Base-by-base conservation (phyloP, 2,797 vertebrate species). In the Labeo calbasu region DNA sequence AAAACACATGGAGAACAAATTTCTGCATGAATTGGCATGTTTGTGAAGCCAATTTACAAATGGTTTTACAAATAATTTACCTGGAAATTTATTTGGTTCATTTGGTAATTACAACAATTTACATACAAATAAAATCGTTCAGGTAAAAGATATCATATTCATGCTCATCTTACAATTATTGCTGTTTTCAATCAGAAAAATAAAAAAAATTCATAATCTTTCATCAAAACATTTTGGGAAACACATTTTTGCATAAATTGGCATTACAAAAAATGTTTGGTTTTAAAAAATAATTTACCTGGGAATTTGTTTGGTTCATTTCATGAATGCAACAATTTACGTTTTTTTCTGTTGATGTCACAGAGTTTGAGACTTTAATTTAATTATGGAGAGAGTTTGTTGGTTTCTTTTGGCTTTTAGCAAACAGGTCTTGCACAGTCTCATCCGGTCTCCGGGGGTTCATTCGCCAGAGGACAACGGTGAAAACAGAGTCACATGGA, bases 391-490 rank as follows among this genome's bases (percentile, higher is more conserved):
- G n/a, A 28, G 1, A 19, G 25, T 12, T 32, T 73, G 9, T 73
- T 19, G 50, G 55, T 81, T 81, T 86, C 65, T 76, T 79, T 77
- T 79, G 50, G 69, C 65, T 76, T 79, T 77, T 79, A 59, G 69
- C 7, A 19, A 85, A 63, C 83, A 69, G 80, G 50, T 73, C 72
- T 85, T 43, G 11, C 12, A 3, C 13, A 7, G 68, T 48, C 68
- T 70, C 68, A 46, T 46, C 68, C 2, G 10, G 17, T 68, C 70
- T 70, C 70, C 25, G 32, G 65, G 46, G 65, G 77, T 78, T 51
- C 65, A 50, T 32, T 65, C 40, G 53, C 53, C 80, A 76, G 46
- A 76, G 14, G 70, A 76, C 77, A 59, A 25, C 19, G 70, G 55
- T 63, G 55, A 82, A 53, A 63, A 73, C 59, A 43, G 25, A 80